Evolutionary conservation across 2,888 invertebrate species (phyloP).

Genomic region (Drosophila paramelanica): DNA sequence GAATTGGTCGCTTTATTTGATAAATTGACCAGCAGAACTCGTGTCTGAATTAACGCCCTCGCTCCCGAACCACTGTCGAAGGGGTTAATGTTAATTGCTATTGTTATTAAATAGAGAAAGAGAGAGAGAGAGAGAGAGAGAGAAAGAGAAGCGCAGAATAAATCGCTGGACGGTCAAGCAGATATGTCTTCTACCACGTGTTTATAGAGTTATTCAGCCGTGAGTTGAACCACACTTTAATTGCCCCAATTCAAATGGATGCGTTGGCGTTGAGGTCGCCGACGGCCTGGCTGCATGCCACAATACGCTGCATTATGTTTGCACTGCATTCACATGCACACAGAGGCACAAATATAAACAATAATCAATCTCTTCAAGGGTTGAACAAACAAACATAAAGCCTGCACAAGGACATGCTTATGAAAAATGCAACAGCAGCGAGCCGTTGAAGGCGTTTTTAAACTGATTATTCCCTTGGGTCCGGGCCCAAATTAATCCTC

Average conservation of each 20-base stretch:
- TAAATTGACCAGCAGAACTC: conserved; percentile 76
- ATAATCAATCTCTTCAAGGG: conserved; percentile 83
- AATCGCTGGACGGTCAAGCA: conserved; percentile 25
- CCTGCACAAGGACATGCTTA: conserved; percentile 72
- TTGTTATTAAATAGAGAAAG: conserved; percentile 38
- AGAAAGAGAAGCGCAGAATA: conserved; percentile 25
- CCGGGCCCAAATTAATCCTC: conserved; percentile 31
- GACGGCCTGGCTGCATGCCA: conserved; percentile 59
- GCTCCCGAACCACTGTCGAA: conserved; percentile 47
- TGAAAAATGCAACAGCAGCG: conserved; percentile 59
- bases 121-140: neutral
- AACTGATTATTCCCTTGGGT: conserved; percentile 76
- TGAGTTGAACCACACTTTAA: conserved; percentile 72
- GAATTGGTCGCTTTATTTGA: conserved; percentile 71
- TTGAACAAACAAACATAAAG: conserved; percentile 77
- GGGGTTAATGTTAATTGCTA: conserved; percentile 71
- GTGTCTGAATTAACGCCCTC: conserved; percentile 81
- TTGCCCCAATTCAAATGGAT: conserved; percentile 78
- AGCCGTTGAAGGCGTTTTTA: conserved; percentile 71
- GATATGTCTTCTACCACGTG: conserved; percentile 65
- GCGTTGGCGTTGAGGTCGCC: conserved; percentile 48
- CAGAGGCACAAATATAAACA: conserved; percentile 72
- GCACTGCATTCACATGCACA: conserved; percentile 69
- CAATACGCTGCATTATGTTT: conserved; percentile 69
- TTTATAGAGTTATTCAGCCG: conserved; percentile 63